Evolutionary conservation across 2,113 vertebrate species (phyloP), one percentile per base, ranked within the genome.

Genomic region (Thalassoma bifasciatum): DNA sequence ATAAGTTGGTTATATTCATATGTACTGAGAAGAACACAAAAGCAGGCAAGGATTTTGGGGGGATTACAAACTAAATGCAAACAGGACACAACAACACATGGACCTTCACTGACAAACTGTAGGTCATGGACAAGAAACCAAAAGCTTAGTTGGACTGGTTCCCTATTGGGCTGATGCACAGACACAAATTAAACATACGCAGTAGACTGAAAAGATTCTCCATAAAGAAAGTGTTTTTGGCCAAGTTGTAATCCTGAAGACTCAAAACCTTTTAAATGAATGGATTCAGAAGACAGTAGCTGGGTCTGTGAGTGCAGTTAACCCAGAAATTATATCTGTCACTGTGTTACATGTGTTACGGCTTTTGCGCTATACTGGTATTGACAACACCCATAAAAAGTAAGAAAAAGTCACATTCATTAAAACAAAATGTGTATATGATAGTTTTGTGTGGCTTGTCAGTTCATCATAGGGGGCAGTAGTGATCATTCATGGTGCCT

Each of bases 141-240:
- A 80, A 83, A 93, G 88, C 89, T 92, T 94, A 81, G 89, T 89
- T 22, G 36, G 86, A 91, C 83, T 91, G 90, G 87, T 88, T 86
- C 87, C 85, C 86, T 84, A 46, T n/a, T 56, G 82, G 72, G 75
- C 71, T 51, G 38, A 72, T 73, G 66, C 72, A 82, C 62, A 77
- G 83, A 65, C 56, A 37, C 59, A 46, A 59, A 70, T 59, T 66
- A 81, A 84, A 60, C 76, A 74, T 61, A 38, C 49, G n/a, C 38
- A 65, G 36, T 12, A 8, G 63, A 73, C 57, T 49, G 30, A 60
- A 58, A 73, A 63, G 8, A 63, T 54, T 58, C 58, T 66, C 21
- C 61, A 26, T 52, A 44, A 52, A 46, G 54, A 72, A 77, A 72
- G 54, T 23, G 10, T 42, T 13, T 13, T 70, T 13, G 21, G 81